Evolutionary conservation across 2,797 vertebrate genomes (phyloP), one percentile per base, ranked within the genome.

Genomic region (Benthosema pterotum): DNA sequence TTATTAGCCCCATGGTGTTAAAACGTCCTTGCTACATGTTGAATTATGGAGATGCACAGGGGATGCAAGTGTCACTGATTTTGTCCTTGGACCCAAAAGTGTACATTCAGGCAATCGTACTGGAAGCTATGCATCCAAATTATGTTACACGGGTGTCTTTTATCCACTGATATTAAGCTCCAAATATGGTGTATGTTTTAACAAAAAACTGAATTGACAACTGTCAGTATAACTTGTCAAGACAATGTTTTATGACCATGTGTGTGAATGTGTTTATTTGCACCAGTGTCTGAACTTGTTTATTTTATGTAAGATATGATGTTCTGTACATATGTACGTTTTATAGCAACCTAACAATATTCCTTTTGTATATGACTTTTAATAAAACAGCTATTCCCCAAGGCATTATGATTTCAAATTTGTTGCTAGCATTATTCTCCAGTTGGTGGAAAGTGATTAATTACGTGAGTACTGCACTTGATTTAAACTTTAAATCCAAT

Each of bases 291-390:
- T 15, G 59, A 45, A 56, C 25, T 53, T 16, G 59, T 52, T 61
- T 46, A 63, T 55, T 54, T 79, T 50, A 42, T 81, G 67, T 85
- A 82, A 71, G 15, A 83, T 75, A 85, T 60, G 32, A 61, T 93
- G 89, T 91, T 91, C 28, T 93, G 89, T 91, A 91, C 28, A 91
- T 87, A 87, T 77, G 76, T 67, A 86, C 62, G 59, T 91, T 93
- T 92, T 93, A 69, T 90, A 91, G 82, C 59, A 60, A 56, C 75
- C 55, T 70, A 61, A 88, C 57, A 79, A 76, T 79, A 79, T 82
- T 88, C 83, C 88, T 92, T 93, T 93, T 93, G 84, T 92, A 93
- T 79, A 80, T 88, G 77, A 85, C 79, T 91, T 92, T 88, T 86
- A 91, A 90, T 92, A 87, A 92, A 90, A 84, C 58, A 65, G 72